These are phyloP conservation scores for Cephalotes varians DNA, from an alignment of 2,888 invertebrate genomes.

Conservation along the genomic window DNA sequence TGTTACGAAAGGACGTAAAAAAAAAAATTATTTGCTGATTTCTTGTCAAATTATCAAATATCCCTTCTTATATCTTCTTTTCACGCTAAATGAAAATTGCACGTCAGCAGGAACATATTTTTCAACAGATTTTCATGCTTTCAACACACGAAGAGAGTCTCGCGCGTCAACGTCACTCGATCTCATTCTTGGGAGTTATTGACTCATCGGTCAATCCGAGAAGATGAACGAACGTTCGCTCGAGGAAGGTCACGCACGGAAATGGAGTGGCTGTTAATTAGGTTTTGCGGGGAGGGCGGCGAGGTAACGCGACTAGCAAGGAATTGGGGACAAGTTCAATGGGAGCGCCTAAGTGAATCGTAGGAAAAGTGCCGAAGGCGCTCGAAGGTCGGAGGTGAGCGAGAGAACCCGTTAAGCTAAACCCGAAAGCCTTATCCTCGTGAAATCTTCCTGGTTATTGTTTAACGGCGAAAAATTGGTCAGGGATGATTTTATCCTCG, in stretches of 20 bases:
- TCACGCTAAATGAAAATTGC: not conserved
- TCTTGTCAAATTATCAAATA: not conserved
- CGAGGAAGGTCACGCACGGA: conserved; percentile 57
- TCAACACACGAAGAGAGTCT: not conserved
- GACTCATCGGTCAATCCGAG: conserved; percentile 31
- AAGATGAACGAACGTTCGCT: conserved; percentile 33
- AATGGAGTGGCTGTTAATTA: conserved; percentile 62
- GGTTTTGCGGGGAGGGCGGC: conserved; percentile 19
- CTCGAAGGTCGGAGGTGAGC: conserved; percentile 72
- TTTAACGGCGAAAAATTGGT: not conserved
- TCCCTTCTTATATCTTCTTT: not conserved
- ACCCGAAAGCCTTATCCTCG: conserved; percentile 15
- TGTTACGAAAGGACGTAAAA: not conserved
- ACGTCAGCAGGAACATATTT: not conserved
- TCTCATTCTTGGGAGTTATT: conserved; percentile 13
- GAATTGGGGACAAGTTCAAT: conserved; percentile 75
- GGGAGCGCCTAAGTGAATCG: conserved; percentile 59
- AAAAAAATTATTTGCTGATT: not conserved
- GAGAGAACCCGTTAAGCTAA: conserved; percentile 69
- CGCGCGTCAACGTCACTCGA: not conserved
- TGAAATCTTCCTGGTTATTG: conserved; percentile 16
- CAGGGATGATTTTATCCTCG: conserved; percentile 10
- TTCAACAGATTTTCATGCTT: not conserved
- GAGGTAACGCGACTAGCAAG: conserved; percentile 61
- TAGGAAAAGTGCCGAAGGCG: conserved; percentile 58